Evolutionary conservation across 2,113 vertebrate species (phyloP).

Genomic region (Salvelinus sp.): DNA sequence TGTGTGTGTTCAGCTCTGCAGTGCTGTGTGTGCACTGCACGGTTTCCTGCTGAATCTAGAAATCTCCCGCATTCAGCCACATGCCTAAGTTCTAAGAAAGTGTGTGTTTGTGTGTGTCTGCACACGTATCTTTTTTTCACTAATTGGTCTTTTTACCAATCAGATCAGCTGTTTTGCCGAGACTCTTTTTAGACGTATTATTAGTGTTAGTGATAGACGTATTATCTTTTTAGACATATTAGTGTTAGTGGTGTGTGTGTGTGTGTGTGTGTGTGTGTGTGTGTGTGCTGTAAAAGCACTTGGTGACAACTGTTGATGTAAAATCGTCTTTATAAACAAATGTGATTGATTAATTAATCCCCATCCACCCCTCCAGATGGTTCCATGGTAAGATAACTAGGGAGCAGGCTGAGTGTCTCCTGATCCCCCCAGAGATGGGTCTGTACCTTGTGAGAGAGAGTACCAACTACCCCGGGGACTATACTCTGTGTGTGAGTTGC

Average conservation of each 20-base stretch:
- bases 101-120: background rate
- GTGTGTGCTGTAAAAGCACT: too few relatives aligned
- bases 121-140: too few relatives aligned
- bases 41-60: constrained; percentile 50
- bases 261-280: too few relatives aligned
- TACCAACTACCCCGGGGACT: constrained; percentile 97
- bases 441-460: constrained; percentile 95
- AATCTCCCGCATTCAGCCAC: background rate
- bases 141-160: too few relatives aligned
- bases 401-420: constrained; percentile 86
- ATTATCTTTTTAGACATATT: too few relatives aligned
- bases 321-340: too few relatives aligned
- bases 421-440: constrained; percentile 87
- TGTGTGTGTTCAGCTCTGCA: constrained; percentile 41
- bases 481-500: constrained; percentile 96
- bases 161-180: too few relatives aligned
- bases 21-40: constrained; percentile 32
- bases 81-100: background rate
- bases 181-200: too few relatives aligned
- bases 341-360: too few relatives aligned
- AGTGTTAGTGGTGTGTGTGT: too few relatives aligned
- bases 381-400: constrained; percentile 97
- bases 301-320: too few relatives aligned
- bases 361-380: constrained; percentile 77
- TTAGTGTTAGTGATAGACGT: too few relatives aligned